phyloP scores from a whole-genome alignment of 2,113 vertebrate species.

The Ceyx melanurus region DNA sequence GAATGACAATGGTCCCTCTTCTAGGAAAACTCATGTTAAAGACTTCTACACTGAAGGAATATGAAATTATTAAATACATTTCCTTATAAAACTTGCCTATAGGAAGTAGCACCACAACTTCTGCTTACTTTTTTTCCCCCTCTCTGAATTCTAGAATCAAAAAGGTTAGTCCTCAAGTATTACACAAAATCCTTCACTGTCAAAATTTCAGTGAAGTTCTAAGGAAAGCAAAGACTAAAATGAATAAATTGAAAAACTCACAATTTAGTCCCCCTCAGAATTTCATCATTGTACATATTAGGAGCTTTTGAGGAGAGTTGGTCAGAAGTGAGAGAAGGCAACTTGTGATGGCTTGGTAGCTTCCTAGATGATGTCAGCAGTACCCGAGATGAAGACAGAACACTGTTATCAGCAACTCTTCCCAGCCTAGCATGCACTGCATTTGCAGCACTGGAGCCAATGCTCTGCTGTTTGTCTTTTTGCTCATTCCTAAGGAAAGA shows the following conservation, averaged over 20 bases:
- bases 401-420: constrained; percentile 25
- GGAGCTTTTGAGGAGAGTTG: constrained; percentile 67
- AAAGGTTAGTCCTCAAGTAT: background rate
- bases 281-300: constrained; percentile 66
- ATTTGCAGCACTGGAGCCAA: background rate
- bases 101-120: background rate
- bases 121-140: background rate
- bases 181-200: background rate
- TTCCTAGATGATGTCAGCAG: constrained; percentile 63
- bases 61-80: background rate
- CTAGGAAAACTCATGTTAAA: background rate
- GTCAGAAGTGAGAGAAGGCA: constrained; percentile 75
- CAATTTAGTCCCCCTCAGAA: constrained; percentile 79
- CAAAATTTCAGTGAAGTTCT: background rate
- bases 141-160: background rate
- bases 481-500: constrained; percentile 71
- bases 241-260: constrained; percentile 54
- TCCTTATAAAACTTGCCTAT: background rate
- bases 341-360: constrained; percentile 55
- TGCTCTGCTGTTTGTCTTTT: constrained; percentile 58
- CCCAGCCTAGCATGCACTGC: constrained; percentile 28
- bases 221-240: constrained; percentile 12
- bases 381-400: constrained; percentile 52
- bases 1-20: background rate
- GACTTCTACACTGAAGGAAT: background rate